Evolutionary conservation across 2,113 vertebrate genomes (phyloP).

Genomic region (Aptenodytes forsteri): DNA sequence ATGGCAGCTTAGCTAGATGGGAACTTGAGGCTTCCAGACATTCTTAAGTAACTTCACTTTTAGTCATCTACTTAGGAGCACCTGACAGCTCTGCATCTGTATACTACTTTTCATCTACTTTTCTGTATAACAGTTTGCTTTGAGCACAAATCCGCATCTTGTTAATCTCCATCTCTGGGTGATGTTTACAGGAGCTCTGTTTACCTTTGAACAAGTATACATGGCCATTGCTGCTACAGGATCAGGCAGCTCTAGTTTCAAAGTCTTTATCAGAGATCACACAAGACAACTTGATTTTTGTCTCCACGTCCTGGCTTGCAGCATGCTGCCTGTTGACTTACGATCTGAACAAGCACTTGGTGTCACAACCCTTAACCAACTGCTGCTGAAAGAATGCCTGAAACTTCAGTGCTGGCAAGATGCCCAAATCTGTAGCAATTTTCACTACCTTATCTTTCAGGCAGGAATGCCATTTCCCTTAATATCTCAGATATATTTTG

Average conservation of each 20-base stretch:
- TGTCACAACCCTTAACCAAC: not conserved
- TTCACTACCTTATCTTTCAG: not conserved
- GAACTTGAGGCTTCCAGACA: not conserved
- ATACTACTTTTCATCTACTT: not conserved
- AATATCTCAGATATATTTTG: not conserved
- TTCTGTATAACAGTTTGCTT: not conserved
- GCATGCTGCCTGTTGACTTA: not conserved
- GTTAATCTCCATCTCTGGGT: not conserved
- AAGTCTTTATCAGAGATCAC: not conserved
- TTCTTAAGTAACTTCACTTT: not conserved
- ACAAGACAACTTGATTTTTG: not conserved
- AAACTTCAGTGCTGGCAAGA: not conserved
- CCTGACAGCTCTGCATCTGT: not conserved
- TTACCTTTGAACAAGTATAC: not conserved
- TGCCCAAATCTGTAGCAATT: not conserved
- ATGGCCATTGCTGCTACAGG: not conserved
- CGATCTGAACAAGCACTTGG: not conserved
- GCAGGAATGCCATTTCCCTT: not conserved
- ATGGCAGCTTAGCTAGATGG: not conserved
- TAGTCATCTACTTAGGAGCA: not conserved
- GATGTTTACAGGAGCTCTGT: not conserved
- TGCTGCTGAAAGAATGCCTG: not conserved
- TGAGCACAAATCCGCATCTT: not conserved
- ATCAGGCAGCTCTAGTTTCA: conserved; percentile 1
- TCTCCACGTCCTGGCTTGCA: not conserved